Base-by-base conservation (phyloP, 2,113 vertebrate genomes). In the Malurus alboscapulatus region DNA sequence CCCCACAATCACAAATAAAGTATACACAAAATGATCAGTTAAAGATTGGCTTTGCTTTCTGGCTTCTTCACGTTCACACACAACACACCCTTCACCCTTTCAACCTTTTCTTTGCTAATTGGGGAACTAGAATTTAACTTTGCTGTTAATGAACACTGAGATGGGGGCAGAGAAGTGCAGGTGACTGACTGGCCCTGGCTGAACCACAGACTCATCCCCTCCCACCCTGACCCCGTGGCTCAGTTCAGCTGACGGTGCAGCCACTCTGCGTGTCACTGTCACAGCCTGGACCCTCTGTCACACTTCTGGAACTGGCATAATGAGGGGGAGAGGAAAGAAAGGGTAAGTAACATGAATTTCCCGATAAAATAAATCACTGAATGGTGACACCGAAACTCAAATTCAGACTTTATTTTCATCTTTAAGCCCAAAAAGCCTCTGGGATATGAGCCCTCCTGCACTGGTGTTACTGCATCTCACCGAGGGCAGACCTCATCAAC, bases 21-120 rank as follows among this genome's bases (percentile, higher is more conserved):
- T 16, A 1, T 73, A 18, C 22, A 57, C 38, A 58, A 81, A 91
- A 82, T 1, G 6, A 61, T 30, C 81, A 66, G 45, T 68, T 85
- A 82, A 91, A 89, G 5, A 25, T 22, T 88, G 66, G 22, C 18
- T 95, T 84, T 81, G 15, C 62, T 82, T 94, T 92, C 72, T 72
- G 48, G 14, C 53, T 82, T 76, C 54, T 87, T 76, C 51, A 61
- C 50, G 79, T 91, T 80, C 55, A 85, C 54, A 85, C 54, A 17
- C 32, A 62, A 54, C 17, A 47, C 17, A 45, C 5, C 24, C 12
- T 76, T 91, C 40, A 59, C 47, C 34, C 36, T 89, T 87, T 92
- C 58, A 80, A 63, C 51, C 15, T 85, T 73, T 22, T 38, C 34
- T 81, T 82, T 59, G 47, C 17, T 85, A 48, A 82, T 42, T 17